These are phyloP conservation scores for Stichopus chloronotus DNA, from an alignment of 35 echinoderm and acorn worm species.

Conservation along the genomic window DNA sequence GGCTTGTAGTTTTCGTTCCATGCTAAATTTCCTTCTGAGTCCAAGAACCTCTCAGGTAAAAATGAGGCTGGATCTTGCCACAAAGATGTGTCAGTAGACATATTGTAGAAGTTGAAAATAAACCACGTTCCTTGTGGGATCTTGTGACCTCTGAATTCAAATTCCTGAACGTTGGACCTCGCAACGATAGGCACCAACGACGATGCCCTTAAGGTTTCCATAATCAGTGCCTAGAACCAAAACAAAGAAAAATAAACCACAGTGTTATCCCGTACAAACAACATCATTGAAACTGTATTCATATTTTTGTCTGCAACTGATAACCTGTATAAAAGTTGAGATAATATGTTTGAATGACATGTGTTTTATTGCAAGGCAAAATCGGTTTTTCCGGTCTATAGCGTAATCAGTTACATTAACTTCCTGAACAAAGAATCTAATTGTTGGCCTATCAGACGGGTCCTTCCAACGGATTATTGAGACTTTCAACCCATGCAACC, in stretches of 20 bases:
- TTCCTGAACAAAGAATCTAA: no score
- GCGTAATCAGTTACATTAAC: no score
- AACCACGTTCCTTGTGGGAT: slow-evolving; percentile 37
- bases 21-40: neutral
- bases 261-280: neutral
- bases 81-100: neutral
- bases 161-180: slow-evolving; percentile 36
- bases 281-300: neutral
- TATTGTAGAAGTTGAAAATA: slow-evolving; percentile 38
- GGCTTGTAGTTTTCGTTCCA: slow-evolving; percentile 29
- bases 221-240: slow-evolving; percentile 29
- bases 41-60: slow-evolving; percentile 36
- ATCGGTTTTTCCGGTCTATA: no score
- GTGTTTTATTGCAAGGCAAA: no score
- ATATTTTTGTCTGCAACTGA: no score
- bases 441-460: no score
- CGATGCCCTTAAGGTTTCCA: slow-evolving; percentile 20
- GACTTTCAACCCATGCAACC: no score
- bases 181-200: slow-evolving; percentile 1
- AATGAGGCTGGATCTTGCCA: neutral
- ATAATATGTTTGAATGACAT: no score
- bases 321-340: no score
- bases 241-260: neutral
- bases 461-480: no score
- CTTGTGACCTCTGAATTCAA: slow-evolving; percentile 44